Base-by-base conservation (phyloP, 2,888 invertebrate genomes). In the Spodoptera littoralis region DNA sequence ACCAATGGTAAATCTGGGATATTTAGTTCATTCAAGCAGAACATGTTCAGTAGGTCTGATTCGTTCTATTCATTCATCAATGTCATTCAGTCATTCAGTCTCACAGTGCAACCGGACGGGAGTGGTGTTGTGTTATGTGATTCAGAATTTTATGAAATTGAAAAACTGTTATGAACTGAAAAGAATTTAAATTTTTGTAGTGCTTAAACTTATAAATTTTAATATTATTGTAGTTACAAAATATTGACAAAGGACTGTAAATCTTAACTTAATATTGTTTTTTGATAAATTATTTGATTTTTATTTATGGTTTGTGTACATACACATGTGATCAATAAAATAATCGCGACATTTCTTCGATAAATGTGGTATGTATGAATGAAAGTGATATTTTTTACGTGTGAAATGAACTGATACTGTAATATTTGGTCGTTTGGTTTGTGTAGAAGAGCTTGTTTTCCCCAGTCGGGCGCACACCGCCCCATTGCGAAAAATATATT, bases 321-420 rank as follows among this genome's bases (percentile, higher is more conserved):
- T 87, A 85, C 85, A 89, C 89, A 90, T 91, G 92, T 93, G 93
- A 93, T 92, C 92, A 83, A 93, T 93, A 92, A 77, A 80, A 80
- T 81, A 80, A 73, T 82, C 76, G 70, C 77, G 69, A 79, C 81
- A 81, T 84, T 85, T 84, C 79, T 83, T 84, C 81, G 46, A 81
- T 85, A 80, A 76, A 83, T 84, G 80, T 82, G 92, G 94, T 94
- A 92, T 83, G 93, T 92, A 88, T 92, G 84, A 92, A 89, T 90
- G 80, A 91, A 89, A 90, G 73, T 81, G 52, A 48, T 65, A 45
- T 66, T 77, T 65, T 77, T 79, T 77, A 53, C 50, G 64, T 43
- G 44, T 68, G 43, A 62, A 51, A 12, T 63, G 47, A 63, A 58
- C 50, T 55, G 50, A 66, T 58, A 60, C 59, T 65, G 64, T 60